Evolutionary conservation across 2,888 invertebrate species (phyloP).

Genomic region (Lepidocyrtoides sp.): DNA sequence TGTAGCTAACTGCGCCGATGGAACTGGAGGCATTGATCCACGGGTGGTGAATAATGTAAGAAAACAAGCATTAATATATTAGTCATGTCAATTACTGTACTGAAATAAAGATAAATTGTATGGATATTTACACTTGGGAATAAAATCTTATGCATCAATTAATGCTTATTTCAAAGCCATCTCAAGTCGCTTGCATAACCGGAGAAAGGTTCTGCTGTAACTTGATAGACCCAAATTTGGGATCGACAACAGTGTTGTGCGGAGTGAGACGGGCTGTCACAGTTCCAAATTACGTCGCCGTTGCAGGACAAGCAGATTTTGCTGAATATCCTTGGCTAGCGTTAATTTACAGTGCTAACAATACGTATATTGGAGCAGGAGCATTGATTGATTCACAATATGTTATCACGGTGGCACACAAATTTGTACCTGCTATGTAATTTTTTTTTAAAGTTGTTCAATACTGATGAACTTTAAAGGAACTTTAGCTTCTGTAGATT

Average conservation of each 20-base stretch:
- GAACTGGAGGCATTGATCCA: conserved; percentile 72
- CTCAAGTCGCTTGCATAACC: conserved; percentile 21
- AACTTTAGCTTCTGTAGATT: background rate
- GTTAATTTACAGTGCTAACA: conserved; percentile 88
- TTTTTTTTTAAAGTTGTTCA: background rate
- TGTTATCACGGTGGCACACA: conserved; percentile 92
- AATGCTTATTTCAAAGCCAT: conserved; percentile 29
- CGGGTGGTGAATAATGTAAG: conserved; percentile 69
- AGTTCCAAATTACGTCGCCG: conserved; percentile 37
- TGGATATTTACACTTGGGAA: background rate
- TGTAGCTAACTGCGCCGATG: conserved; percentile 57
- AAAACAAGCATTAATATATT: no score
- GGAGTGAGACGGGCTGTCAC: conserved; percentile 28
- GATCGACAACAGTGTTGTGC: conserved; percentile 48
- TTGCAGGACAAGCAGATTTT: conserved; percentile 87
- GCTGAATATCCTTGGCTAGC: conserved; percentile 93
- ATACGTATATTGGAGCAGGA: conserved; percentile 91
- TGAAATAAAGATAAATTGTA: background rate
- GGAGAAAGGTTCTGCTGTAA: conserved; percentile 70
- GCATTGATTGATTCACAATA: conserved; percentile 89
- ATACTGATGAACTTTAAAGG: background rate
- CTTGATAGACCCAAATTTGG: conserved; percentile 43
- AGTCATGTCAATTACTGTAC: no score
- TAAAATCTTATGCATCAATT: background rate
- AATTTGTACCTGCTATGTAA: conserved; percentile 85